Evolutionary conservation across 2,113 vertebrate species (phyloP).

Genomic region (Triplophysa siluroides): DNA sequence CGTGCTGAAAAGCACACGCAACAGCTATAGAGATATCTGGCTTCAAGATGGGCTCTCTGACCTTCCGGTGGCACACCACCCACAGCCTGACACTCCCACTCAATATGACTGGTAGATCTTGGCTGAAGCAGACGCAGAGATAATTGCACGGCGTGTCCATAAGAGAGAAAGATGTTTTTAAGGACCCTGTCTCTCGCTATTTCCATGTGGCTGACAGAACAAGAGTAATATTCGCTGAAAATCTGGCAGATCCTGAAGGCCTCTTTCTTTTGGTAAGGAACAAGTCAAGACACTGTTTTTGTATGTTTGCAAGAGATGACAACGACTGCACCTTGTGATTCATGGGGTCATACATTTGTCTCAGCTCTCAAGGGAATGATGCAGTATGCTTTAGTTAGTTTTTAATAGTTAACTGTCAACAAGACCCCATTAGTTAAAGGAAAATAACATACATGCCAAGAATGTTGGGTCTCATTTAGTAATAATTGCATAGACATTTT

Average conservation of each 20-base stretch:
- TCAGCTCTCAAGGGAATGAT: neutral
- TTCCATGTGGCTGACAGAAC: constrained; percentile 70
- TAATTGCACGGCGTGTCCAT: constrained; percentile 77
- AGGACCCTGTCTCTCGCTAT: constrained; percentile 75
- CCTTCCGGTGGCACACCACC: constrained; percentile 76
- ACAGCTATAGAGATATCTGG: constrained; percentile 70
- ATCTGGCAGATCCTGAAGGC: constrained; percentile 71
- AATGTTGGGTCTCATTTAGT: too few relatives aligned
- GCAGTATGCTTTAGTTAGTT: neutral
- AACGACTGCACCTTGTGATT: constrained; percentile 41
- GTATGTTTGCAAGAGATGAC: constrained; percentile 64
- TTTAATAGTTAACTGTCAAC: constrained; percentile 4
- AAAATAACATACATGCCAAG: neutral
- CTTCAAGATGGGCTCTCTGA: constrained; percentile 76
- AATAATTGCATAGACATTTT: too few relatives aligned
- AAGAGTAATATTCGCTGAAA: constrained; percentile 69
- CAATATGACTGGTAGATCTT: constrained; percentile 72
- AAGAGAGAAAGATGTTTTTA: constrained; percentile 74
- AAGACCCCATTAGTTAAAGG: neutral
- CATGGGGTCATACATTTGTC: constrained; percentile 16
- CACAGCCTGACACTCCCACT: constrained; percentile 71
- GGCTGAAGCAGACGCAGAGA: constrained; percentile 69
- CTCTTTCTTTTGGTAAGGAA: constrained; percentile 65
- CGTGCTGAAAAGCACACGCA: constrained; percentile 68
- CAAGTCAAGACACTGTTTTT: constrained; percentile 75